Percentiles rank a stretch among this genome's conserved stretches.
phyloP scores from a whole-genome alignment of 2,113 vertebrate genomes.

The Ciconia stormi region DNA sequence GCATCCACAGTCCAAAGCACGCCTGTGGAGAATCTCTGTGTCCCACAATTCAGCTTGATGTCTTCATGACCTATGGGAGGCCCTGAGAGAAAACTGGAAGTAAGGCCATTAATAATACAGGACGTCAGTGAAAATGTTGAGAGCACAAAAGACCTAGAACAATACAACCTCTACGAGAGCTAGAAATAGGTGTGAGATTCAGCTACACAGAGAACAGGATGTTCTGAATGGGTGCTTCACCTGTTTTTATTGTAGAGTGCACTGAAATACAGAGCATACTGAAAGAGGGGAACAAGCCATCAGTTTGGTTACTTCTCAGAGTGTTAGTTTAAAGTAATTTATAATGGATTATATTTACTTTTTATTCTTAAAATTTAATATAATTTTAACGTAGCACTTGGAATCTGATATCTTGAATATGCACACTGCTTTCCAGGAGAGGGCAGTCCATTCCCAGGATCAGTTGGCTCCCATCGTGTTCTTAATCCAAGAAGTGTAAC shows the following conservation, averaged over 20 bases:
- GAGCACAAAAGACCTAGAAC: neutral
- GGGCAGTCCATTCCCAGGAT: neutral
- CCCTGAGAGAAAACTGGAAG: neutral
- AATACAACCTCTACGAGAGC: neutral
- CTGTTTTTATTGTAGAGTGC: neutral
- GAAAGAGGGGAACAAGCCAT: neutral
- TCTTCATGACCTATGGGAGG: neutral
- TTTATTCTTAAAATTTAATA: neutral
- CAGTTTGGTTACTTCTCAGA: neutral
- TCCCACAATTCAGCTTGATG: neutral
- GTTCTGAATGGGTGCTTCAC: neutral
- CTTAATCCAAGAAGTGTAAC: conserved; percentile 77
- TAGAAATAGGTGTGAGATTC: neutral
- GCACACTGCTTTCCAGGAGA: neutral
- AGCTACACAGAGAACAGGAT: neutral
- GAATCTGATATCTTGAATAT: accelerated
- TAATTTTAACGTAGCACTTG: neutral
- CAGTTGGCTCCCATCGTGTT: neutral
- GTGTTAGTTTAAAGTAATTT: neutral
- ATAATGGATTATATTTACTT: neutral
- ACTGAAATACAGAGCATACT: neutral
- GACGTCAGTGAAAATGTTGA: neutral
- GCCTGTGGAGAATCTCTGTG: neutral
- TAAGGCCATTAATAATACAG: neutral
- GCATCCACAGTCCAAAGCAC: neutral